These are phyloP conservation scores for Mystacides longicornis DNA, from an alignment of 2,888 invertebrate species.

Conservation along the genomic window DNA sequence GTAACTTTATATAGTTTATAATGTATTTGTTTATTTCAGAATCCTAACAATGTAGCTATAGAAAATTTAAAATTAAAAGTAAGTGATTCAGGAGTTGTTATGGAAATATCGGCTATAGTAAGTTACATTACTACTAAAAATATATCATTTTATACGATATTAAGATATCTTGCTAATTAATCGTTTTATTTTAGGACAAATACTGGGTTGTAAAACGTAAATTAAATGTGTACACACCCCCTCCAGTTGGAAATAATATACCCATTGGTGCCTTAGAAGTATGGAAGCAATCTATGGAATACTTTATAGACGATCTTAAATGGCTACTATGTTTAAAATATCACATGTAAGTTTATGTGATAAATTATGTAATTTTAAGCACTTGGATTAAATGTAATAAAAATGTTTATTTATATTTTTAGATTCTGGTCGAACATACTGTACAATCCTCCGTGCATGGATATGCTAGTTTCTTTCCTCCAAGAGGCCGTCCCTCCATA, in stretches of 20 bases:
- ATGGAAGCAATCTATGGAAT: slow-evolving; percentile 58
- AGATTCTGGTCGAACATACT: slow-evolving; percentile 70
- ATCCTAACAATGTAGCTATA: slow-evolving; percentile 51
- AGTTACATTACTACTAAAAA: no score
- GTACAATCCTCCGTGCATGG: slow-evolving; percentile 56
- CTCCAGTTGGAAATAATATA: slow-evolving; percentile 43
- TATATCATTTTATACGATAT: no score
- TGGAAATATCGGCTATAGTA: slow-evolving; percentile 58
- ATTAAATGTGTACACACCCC: slow-evolving; percentile 51
- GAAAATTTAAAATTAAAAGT: slow-evolving; percentile 42
- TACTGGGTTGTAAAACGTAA: slow-evolving; percentile 51
- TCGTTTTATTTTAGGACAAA: slow-evolving; percentile 46
- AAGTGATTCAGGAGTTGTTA: slow-evolving; percentile 46
- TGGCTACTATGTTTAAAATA: slow-evolving; percentile 62
- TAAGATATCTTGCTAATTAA: no score
- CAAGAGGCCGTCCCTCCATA: slow-evolving; percentile 67
- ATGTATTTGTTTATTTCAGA: slow-evolving; percentile 38
- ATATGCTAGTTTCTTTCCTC: slow-evolving; percentile 62
- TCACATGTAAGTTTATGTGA: slow-evolving; percentile 50
- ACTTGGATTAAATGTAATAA: neutral
- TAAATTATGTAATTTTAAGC: no score
- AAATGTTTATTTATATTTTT: slow-evolving; percentile 23
- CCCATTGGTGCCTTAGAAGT: slow-evolving; percentile 52
- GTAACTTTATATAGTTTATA: neutral
- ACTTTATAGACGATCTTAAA: slow-evolving; percentile 58